Percentiles rank a stretch among this genome's conserved stretches.
phyloP scores from a whole-genome alignment of 92 coral and sea anemone species.

The Heliopora coerulea region DNA sequence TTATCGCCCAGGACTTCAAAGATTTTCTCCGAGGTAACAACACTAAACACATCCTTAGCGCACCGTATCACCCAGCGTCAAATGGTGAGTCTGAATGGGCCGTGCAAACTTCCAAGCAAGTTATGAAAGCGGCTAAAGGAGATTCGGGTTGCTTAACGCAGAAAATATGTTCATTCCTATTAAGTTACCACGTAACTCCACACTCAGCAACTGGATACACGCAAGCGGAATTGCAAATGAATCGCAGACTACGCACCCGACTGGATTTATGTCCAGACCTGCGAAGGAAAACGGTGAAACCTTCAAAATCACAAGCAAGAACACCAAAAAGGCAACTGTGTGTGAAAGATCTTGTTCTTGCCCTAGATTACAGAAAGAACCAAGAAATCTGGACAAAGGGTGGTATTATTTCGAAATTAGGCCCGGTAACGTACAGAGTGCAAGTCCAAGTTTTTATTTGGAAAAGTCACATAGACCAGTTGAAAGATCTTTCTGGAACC shows the following conservation, averaged over 20 bases:
- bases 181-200: conserved; percentile 51
- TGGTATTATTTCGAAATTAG: conserved; percentile 39
- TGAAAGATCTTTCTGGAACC: too few species aligned
- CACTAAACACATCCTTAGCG: conserved; percentile 45
- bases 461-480: conserved; percentile 40
- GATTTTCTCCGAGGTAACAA: conserved; percentile 53
- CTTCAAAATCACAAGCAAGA: too few species aligned
- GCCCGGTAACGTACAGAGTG: conserved; percentile 50
- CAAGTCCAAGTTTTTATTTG: conserved; percentile 37
- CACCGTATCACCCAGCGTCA: conserved; percentile 52
- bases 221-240: conserved; percentile 57
- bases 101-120: conserved; percentile 47
- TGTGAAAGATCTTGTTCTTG: conserved; percentile 46
- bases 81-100: conserved; percentile 58
- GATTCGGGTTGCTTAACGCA: conserved; percentile 35
- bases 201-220: conserved; percentile 55
- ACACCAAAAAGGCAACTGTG: conserved; percentile 31
- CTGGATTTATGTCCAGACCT: conserved; percentile 51
- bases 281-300: conserved; percentile 43
- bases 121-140: conserved; percentile 43
- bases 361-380: conserved; percentile 44
- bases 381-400: conserved; percentile 59
- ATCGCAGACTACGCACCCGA: conserved; percentile 49
- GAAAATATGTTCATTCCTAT: conserved; percentile 37
- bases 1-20: conserved; percentile 51